Evolutionary conservation across 2,888 invertebrate genomes (phyloP).

Genomic region (Coenonympha glycerion): DNA sequence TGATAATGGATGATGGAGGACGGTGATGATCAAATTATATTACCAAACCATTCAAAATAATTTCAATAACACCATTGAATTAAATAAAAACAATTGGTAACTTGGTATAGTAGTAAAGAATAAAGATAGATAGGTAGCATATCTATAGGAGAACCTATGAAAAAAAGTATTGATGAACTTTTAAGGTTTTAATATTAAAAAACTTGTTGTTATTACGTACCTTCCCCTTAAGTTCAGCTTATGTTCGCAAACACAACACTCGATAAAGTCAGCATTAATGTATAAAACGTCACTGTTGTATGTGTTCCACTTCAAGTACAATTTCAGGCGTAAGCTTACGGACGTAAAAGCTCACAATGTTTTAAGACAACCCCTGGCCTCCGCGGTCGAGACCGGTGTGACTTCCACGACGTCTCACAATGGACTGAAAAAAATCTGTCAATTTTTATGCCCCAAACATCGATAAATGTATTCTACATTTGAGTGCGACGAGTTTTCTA

Average conservation of each 20-base stretch:
- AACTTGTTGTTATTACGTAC: constrained; percentile 17
- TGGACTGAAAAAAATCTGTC: constrained; percentile 76
- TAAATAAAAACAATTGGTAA: no score
- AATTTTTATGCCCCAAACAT: constrained; percentile 76
- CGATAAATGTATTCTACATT: constrained; percentile 73
- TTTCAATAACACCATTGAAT: no score
- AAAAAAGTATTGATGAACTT: background rate
- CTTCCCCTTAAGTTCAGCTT: constrained; percentile 25
- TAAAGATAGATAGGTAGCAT: background rate
- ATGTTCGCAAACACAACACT: constrained; percentile 38
- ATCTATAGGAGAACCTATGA: background rate
- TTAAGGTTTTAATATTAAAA: background rate
- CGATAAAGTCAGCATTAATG: constrained; percentile 26
- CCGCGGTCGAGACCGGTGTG: constrained; percentile 42
- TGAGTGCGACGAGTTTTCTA: constrained; percentile 67
- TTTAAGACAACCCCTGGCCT: constrained; percentile 54
- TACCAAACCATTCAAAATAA: no score
- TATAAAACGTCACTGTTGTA: constrained; percentile 39
- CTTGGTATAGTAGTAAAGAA: no score
- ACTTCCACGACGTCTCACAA: constrained; percentile 51
- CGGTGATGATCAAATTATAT: no score
- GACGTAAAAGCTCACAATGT: constrained; percentile 37
- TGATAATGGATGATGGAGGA: no score
- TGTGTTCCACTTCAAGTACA: constrained; percentile 16
- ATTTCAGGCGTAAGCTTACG: constrained; percentile 16